These are phyloP conservation scores for Anhinga rufa DNA, from an alignment of 2,113 vertebrate genomes.

Conservation along the genomic window DNA sequence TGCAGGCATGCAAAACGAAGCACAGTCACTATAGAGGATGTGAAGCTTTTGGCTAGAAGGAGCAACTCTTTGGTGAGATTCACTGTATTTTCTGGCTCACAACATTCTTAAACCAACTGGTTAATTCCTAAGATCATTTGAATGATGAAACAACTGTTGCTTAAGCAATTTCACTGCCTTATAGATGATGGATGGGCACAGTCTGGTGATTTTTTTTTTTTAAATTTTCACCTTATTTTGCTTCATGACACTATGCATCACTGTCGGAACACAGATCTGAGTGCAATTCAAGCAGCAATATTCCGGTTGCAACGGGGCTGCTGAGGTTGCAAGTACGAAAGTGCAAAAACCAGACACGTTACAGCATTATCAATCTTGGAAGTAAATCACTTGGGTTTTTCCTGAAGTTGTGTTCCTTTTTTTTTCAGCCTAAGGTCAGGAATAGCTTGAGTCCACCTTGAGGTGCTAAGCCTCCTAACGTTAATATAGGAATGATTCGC, in stretches of 20 bases:
- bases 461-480: neutral
- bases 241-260: neutral
- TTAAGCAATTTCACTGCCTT: neutral
- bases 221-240: neutral
- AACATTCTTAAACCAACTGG: neutral
- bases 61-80: slow-evolving; percentile 87
- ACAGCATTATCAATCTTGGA: neutral
- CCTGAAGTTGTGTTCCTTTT: neutral
- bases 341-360: neutral
- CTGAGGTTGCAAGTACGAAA: neutral
- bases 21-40: slow-evolving; percentile 85
- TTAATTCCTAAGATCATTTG: slow-evolving; percentile 25
- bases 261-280: neutral
- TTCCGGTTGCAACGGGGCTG: neutral
- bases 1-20: slow-evolving; percentile 91
- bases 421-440: neutral
- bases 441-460: neutral
- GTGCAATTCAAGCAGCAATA: neutral
- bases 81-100: neutral
- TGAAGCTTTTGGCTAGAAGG: slow-evolving; percentile 87
- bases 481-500: neutral
- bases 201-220: neutral
- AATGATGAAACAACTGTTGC: neutral
- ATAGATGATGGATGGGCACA: neutral
- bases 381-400: neutral